Conservation (phyloP, 2,113 vertebrate species). For the Cygnus buccinator region DNA sequence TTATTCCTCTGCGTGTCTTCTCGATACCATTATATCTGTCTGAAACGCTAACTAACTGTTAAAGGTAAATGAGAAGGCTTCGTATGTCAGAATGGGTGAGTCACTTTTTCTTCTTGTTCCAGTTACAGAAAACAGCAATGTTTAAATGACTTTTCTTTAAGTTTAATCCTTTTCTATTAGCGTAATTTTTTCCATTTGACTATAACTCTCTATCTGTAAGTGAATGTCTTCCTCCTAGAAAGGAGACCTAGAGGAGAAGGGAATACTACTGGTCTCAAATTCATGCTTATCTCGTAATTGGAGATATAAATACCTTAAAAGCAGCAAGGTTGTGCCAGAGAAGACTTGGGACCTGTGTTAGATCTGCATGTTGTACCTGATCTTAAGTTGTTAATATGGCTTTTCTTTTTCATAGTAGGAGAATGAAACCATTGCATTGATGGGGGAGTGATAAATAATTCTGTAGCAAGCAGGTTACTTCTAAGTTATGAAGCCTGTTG, state of each 20-base stretch:
- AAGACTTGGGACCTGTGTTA: not conserved
- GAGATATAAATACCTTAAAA: not conserved
- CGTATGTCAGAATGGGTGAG: conserved; percentile 34
- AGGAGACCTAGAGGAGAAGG: too few relatives aligned
- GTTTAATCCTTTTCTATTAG: not conserved
- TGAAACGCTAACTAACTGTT: conserved; percentile 7
- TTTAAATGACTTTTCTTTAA: not conserved
- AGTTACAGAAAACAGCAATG: not conserved
- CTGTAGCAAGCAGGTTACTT: not conserved
- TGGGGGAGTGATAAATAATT: not conserved
- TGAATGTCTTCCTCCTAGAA: not conserved
- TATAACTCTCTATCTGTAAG: not conserved
- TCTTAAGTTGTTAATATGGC: not conserved
- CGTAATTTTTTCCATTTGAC: not conserved
- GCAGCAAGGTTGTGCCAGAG: not conserved
- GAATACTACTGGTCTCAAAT: too few relatives aligned
- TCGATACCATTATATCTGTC: not conserved
- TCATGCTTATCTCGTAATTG: not conserved
- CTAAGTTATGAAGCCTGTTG: not conserved
- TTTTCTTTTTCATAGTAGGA: not conserved
- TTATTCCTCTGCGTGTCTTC: not conserved
- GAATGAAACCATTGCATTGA: not conserved
- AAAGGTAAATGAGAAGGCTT: conserved; percentile 49
- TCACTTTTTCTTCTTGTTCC: conserved; percentile 43
- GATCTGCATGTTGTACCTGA: not conserved